A percentile compares a stretch with the other conserved stretches of the same genome.
Evolutionary conservation across 92 coral and sea anemone species (phyloP).

Genomic region (Phymanthus crucifer): DNA sequence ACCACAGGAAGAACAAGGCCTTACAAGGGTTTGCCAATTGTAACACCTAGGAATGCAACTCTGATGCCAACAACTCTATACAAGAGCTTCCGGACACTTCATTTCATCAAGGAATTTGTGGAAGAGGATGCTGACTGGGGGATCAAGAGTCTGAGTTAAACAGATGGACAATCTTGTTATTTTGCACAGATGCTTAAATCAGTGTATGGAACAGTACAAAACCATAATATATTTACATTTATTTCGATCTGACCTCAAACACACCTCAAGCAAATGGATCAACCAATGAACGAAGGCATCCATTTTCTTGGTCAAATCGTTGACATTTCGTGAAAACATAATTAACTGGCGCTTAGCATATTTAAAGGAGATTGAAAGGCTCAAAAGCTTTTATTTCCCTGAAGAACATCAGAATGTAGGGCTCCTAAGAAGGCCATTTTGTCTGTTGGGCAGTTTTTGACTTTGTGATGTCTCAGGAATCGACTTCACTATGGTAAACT

Average conservation of each 20-base stretch:
- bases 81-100: not conserved
- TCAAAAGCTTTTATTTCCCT: not conserved
- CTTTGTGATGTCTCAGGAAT: not conserved
- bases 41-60: not conserved
- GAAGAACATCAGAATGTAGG: not conserved
- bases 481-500: conserved; percentile 4
- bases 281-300: conserved; percentile 22
- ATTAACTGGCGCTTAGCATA: conserved; percentile 7
- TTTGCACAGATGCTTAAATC: conserved; percentile 13
- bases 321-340: conserved; percentile 4
- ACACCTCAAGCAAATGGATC: conserved; percentile 3
- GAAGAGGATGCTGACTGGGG: not conserved
- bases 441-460: not conserved
- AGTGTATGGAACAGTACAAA: conserved; percentile 1
- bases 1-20: conserved; percentile 11
- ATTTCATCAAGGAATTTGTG: not conserved
- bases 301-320: not conserved
- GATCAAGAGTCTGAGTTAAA: not conserved
- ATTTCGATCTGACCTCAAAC: conserved; percentile 24
- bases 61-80: not conserved
- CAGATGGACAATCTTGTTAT: not conserved
- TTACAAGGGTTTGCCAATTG: not conserved
- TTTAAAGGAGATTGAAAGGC: not conserved
- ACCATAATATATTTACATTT: conserved; percentile 15
- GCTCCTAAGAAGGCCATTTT: not conserved